Conservation (phyloP, 2,113 vertebrate genomes). For the Mugil cephalus region DNA sequence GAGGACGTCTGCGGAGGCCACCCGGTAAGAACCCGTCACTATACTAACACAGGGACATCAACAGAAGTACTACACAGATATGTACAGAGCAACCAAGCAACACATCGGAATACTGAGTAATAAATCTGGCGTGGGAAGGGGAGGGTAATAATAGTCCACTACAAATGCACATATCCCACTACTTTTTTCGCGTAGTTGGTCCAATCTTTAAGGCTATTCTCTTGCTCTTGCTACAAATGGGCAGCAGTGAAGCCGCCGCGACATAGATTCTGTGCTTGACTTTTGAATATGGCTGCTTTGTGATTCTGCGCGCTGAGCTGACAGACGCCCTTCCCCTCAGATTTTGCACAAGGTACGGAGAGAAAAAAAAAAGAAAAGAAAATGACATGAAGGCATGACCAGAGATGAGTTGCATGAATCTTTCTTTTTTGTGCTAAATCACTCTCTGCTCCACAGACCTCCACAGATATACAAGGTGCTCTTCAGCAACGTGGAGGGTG, state of each 20-base stretch:
- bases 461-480: slow-evolving; percentile 52
- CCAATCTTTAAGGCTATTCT: slow-evolving; percentile 75
- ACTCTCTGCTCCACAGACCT: slow-evolving; percentile 67
- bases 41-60: slow-evolving; percentile 75
- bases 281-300: slow-evolving; percentile 75
- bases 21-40: slow-evolving; percentile 82
- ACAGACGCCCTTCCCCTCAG: slow-evolving; percentile 64
- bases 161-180: slow-evolving; percentile 68
- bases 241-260: slow-evolving; percentile 53
- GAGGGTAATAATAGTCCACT: slow-evolving; percentile 65
- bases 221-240: slow-evolving; percentile 69
- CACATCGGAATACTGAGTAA: slow-evolving; percentile 72
- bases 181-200: slow-evolving; percentile 56
- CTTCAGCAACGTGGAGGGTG: slow-evolving; percentile 32
- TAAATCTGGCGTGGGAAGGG: slow-evolving; percentile 70
- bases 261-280: slow-evolving; percentile 68
- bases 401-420: slow-evolving; percentile 23
- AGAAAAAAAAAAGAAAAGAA: not conserved
- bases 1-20: slow-evolving; percentile 57
- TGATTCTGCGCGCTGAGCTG: slow-evolving; percentile 60
- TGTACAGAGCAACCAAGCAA: slow-evolving; percentile 80
- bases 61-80: slow-evolving; percentile 80
- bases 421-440: slow-evolving; percentile 60
- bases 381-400: slow-evolving; percentile 12
- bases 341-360: not conserved